A percentile compares a stretch with the other conserved stretches of the same genome.
Evolutionary conservation across 2,888 invertebrate genomes (phyloP).

Genomic region (Diogma glabrata): DNA sequence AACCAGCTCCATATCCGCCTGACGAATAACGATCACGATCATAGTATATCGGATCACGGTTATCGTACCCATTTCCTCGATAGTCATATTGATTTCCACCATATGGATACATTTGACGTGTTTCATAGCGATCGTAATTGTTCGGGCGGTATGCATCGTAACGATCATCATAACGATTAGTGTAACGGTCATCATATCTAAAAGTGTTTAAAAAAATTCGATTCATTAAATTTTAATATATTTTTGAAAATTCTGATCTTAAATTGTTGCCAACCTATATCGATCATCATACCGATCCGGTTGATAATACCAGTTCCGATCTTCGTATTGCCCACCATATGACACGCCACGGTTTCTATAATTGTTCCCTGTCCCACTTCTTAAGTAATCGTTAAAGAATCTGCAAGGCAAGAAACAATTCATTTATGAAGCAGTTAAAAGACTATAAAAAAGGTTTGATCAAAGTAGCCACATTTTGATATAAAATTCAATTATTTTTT

Average conservation of each 20-base stretch:
- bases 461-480: no score
- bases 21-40: conserved; percentile 23
- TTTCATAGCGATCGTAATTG: conserved; percentile 20
- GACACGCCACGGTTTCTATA: neutral
- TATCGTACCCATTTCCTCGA: conserved; percentile 32
- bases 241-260: neutral
- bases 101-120: conserved; percentile 1
- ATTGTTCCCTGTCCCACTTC: neutral
- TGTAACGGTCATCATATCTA: conserved; percentile 18
- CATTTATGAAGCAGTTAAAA: no score
- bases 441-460: no score
- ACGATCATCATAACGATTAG: conserved; percentile 22
- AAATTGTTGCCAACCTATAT: conserved; percentile 6
- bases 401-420: no score
- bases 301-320: conserved; percentile 22
- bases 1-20: conserved; percentile 19
- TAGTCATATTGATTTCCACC: conserved; percentile 15
- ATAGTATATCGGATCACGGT: conserved; percentile 27
- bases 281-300: conserved; percentile 19
- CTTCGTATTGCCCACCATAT: conserved; percentile 16
- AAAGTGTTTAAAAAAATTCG: neutral
- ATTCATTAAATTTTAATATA: no score
- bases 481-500: no score
- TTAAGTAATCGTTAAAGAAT: conserved; percentile 1
- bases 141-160: conserved; percentile 12